phyloP scores from a whole-genome alignment of 2,797 vertebrate genomes.

The Crenichthys baileyi region DNA sequence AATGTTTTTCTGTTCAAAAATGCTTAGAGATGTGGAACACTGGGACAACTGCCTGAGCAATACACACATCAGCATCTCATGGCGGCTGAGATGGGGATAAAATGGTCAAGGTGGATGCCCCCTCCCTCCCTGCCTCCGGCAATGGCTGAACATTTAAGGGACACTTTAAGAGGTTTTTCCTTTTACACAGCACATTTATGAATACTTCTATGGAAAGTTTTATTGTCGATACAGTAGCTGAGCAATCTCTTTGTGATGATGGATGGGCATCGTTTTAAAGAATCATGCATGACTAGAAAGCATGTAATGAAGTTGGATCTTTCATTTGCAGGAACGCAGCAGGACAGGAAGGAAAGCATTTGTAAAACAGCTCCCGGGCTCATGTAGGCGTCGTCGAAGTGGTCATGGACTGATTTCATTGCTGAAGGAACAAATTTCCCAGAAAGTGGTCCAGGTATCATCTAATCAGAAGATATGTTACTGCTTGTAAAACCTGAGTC shows the following conservation, averaged over 20 bases:
- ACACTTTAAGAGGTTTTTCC: slow-evolving; percentile 18
- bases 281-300: slow-evolving; percentile 16
- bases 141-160: slow-evolving; percentile 20
- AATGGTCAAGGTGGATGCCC: slow-evolving; percentile 51
- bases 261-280: slow-evolving; percentile 23
- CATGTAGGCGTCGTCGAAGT: not conserved
- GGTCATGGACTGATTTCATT: slow-evolving; percentile 10
- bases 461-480: not conserved
- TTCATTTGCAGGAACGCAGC: slow-evolving; percentile 19
- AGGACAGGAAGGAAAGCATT: not conserved
- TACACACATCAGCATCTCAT: slow-evolving; percentile 16
- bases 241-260: slow-evolving; percentile 22
- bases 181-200: slow-evolving; percentile 13
- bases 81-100: slow-evolving; percentile 16
- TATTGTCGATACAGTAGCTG: slow-evolving; percentile 13
- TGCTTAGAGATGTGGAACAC: slow-evolving; percentile 18
- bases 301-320: slow-evolving; percentile 28
- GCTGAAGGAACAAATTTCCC: slow-evolving; percentile 6
- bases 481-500: not conserved
- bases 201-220: slow-evolving; percentile 17
- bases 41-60: slow-evolving; percentile 19
- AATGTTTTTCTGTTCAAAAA: slow-evolving; percentile 23
- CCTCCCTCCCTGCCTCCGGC: not conserved
- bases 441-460: slow-evolving; percentile 5
- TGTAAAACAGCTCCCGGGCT: not conserved